Conservation (phyloP, 2,797 vertebrate genomes). For the Odontamblyopus rebecca region DNA sequence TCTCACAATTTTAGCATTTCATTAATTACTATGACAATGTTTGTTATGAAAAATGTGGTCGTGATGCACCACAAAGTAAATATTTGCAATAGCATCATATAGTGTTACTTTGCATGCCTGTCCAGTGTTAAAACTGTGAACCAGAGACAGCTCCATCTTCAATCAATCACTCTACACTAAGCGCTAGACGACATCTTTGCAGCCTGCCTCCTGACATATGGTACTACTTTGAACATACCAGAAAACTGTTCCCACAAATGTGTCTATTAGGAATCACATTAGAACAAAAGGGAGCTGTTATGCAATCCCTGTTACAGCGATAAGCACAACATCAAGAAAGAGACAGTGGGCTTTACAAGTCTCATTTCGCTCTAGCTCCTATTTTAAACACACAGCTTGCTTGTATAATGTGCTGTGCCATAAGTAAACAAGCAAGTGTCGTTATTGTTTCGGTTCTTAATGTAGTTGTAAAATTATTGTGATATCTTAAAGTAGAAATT, state of each 20-base stretch:
- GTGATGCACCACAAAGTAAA: background rate
- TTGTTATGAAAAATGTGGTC: background rate
- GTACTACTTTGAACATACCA: slow-evolving; percentile 41
- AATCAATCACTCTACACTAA: slow-evolving; percentile 39
- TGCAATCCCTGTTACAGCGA: background rate
- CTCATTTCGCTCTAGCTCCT: background rate
- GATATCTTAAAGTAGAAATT: background rate
- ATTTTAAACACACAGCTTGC: background rate
- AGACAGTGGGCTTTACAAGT: background rate
- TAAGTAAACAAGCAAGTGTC: background rate
- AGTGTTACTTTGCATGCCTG: background rate
- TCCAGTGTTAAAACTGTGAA: slow-evolving; percentile 15
- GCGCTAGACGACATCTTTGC: slow-evolving; percentile 27
- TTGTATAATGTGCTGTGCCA: slow-evolving; percentile 1
- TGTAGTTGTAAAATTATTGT: background rate
- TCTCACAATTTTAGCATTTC: background rate
- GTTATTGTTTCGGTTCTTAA: background rate
- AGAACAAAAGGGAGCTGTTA: slow-evolving; percentile 1
- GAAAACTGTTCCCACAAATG: slow-evolving; percentile 15
- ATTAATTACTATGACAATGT: background rate
- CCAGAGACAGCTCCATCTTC: slow-evolving; percentile 22
- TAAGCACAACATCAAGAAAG: slow-evolving; percentile 2
- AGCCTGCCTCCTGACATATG: slow-evolving; percentile 43
- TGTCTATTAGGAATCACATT: slow-evolving; percentile 21
- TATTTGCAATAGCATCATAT: background rate